Base-by-base conservation (phyloP, 1,140 invertebrate genomes). In the Nilaparvata lugens region DNA sequence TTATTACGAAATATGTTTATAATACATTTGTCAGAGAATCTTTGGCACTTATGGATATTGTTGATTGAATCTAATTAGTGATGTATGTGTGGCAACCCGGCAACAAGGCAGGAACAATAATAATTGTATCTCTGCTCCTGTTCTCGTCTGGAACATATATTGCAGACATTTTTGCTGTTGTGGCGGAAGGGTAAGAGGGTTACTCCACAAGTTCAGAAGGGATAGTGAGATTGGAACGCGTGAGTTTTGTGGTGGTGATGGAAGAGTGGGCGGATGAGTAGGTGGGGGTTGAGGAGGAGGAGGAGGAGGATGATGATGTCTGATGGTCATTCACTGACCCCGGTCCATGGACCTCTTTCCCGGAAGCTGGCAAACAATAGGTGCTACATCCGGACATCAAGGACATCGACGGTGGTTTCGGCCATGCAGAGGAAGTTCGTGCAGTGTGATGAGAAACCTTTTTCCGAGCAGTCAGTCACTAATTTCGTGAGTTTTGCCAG, bases 291-390 rank as follows among this genome's bases (percentile, higher is more conserved):
- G 55, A 19, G 6, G 38, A 16, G 5, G 54, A 16, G 55, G 54
- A 14, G 56, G 42, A 25, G 21, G 38, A 11, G 56, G 40, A 21
- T 35, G 48, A 45, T 45, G 31, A 40, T 45, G 40, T 23, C 40
- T 21, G 59, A 59, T 55, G 61, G 40, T 25, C 62, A 63, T 63
- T 60, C 62, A 63, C 35, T 63, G 62, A 63, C 62, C 62, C 62
- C 62, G 58, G 56, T 58, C 42, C 62, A 21, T 63, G 53, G 53
- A 53, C 52, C 57, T 63, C 53, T 62, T 63, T 63, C 62, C 62
- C 62, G 62, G 62, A 63, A 63, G 55, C 42, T 52, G 23, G 55
- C 25, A 60, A 63, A 63, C 62, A 63, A 63, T 60, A 60, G 56
- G 19, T 5, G 14, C 38, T 35, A 58, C 62, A 58, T 63, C 62